Conservation (phyloP, 53 echinoderm and acorn worm genomes). For the Apostichopus leukothele region DNA sequence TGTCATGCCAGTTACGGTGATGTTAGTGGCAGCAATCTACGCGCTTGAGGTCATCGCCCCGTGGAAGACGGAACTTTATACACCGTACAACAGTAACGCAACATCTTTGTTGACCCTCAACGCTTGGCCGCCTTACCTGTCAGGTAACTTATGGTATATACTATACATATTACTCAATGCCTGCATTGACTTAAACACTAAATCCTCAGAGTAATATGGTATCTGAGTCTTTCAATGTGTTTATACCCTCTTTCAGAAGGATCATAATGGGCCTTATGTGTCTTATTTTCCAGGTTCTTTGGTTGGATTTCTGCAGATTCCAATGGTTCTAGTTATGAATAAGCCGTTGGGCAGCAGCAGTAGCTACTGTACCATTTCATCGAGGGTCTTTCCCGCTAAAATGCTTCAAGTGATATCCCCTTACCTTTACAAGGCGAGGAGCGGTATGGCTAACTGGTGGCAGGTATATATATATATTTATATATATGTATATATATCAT, state of each 20-base stretch:
- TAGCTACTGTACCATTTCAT: constrained; percentile 87
- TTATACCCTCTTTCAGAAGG: too few relatives aligned
- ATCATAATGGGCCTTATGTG: too few relatives aligned
- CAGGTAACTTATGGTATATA: constrained; percentile 37
- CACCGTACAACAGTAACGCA: constrained; percentile 19
- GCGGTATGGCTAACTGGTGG: constrained; percentile 94
- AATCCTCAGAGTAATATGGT: too few relatives aligned
- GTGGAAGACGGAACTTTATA: constrained; percentile 64
- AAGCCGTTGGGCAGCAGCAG: constrained; percentile 95
- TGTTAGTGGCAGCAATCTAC: constrained; percentile 40
- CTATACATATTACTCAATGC: too few relatives aligned
- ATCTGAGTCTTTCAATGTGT: too few relatives aligned
- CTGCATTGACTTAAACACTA: too few relatives aligned
- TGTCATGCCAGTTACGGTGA: constrained; percentile 50
- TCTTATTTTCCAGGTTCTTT: constrained; percentile 56
- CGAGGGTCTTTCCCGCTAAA: constrained; percentile 60
- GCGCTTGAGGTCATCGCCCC: constrained; percentile 55
- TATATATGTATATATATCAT: not conserved
- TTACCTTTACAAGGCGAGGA: constrained; percentile 69
- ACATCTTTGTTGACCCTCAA: constrained; percentile 38
- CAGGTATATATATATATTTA: constrained; percentile 57
- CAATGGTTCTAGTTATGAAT: constrained; percentile 80
- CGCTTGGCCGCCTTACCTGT: constrained; percentile 66
- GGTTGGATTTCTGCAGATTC: constrained; percentile 82
- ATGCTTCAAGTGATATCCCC: constrained; percentile 68